A percentile compares a stretch with the other conserved stretches of the same genome.
These are phyloP conservation scores for Formicarius rufipectus DNA, from an alignment of 2,113 vertebrate genomes.

Conservation along the genomic window DNA sequence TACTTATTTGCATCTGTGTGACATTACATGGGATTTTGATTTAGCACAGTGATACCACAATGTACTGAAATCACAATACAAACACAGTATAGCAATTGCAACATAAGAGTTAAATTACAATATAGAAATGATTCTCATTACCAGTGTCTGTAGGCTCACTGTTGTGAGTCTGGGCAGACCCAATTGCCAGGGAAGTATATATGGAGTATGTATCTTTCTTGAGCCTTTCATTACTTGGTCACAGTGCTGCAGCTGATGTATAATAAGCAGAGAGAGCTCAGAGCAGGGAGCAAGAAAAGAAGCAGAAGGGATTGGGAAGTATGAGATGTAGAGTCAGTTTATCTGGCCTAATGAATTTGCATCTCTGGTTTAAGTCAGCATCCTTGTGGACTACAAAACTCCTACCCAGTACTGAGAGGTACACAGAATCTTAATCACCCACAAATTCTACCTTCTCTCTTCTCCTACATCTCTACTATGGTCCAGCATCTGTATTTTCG, in stretches of 20 bases:
- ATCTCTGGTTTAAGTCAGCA: neutral
- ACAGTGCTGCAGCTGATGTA: neutral
- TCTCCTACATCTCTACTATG: neutral
- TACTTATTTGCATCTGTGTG: neutral
- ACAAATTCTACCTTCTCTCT: neutral
- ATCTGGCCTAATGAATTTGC: neutral
- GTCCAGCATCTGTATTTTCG: neutral
- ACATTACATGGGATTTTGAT: neutral
- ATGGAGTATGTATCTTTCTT: neutral
- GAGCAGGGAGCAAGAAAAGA: neutral
- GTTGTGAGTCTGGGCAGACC: neutral
- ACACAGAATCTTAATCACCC: neutral
- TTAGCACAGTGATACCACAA: neutral
- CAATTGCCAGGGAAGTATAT: neutral
- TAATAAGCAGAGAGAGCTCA: neutral
- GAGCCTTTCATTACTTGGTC: neutral
- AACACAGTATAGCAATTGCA: neutral
- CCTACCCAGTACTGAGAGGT: neutral
- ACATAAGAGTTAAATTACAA: neutral
- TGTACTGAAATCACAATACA: neutral
- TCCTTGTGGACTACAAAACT: neutral
- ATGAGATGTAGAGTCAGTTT: neutral
- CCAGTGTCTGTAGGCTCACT: neutral
- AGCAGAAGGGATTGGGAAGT: neutral
- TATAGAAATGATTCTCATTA: neutral